These are phyloP conservation scores for Cryptocephalus moraei DNA, from an alignment of 2,888 invertebrate genomes.

Conservation along the genomic window DNA sequence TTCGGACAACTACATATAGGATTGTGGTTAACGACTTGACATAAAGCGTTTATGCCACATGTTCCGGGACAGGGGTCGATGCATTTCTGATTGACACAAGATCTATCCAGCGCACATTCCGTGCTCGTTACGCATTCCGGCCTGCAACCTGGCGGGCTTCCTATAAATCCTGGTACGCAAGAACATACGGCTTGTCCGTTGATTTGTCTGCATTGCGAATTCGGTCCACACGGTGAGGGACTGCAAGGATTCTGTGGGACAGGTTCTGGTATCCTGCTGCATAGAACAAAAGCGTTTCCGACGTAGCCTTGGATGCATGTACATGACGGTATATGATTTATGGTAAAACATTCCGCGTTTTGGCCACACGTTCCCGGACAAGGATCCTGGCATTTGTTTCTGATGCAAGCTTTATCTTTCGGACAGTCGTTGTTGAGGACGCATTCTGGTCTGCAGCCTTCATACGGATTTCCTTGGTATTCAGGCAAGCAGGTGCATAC, in stretches of 20 bases:
- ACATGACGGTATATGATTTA: constrained; percentile 49
- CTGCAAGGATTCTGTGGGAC: constrained; percentile 55
- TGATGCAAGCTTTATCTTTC: constrained; percentile 47
- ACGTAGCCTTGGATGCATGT: constrained; percentile 52
- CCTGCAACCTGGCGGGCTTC: constrained; percentile 61
- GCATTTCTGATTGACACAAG: constrained; percentile 65
- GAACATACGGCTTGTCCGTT: constrained; percentile 60
- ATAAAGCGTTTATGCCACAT: constrained; percentile 61
- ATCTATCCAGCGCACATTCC: constrained; percentile 56
- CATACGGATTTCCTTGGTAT: constrained; percentile 42
- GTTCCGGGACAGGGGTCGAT: constrained; percentile 68
- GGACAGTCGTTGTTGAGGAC: constrained; percentile 51
- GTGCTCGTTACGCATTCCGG: constrained; percentile 62
- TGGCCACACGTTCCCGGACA: constrained; percentile 53
- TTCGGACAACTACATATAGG: constrained; percentile 61
- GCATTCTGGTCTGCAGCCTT: constrained; percentile 50
- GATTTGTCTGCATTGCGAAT: constrained; percentile 56
- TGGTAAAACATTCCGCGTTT: constrained; percentile 47
- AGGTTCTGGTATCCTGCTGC: constrained; percentile 42
- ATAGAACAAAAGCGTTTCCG: constrained; percentile 63
- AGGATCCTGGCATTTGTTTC: constrained; percentile 49
- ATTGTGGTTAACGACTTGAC: constrained; percentile 63
- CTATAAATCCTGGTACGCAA: constrained; percentile 53
- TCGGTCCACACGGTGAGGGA: constrained; percentile 64
- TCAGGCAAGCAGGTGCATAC: constrained; percentile 39